Evolutionary conservation across 2,113 vertebrate genomes (phyloP), one percentile per base, ranked within the genome.

Genomic region (Mus spicilegus): DNA sequence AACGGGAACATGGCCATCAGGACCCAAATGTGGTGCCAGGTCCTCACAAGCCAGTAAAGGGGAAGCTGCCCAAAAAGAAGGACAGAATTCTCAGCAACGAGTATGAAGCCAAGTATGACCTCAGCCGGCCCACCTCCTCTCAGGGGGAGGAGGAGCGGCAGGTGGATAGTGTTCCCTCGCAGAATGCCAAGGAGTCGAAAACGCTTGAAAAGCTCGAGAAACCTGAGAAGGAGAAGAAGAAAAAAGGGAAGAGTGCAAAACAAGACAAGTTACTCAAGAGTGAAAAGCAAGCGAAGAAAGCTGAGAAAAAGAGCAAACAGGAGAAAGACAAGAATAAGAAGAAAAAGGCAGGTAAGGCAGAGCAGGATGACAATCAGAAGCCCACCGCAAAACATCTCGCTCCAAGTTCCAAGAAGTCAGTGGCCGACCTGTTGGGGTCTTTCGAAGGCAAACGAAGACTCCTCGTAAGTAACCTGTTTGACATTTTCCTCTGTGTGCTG

Each of bases 371-470:
- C 49, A 99, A 98, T 95, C 97, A 98, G 5, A 99, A 99, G 82
- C 98, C 99, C 56, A 98, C 99, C 3, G 98, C 99, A 80, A 99
- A 98, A 94, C 98, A 98, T 22, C 97, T 98, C 54, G 54, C 98
- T 4, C 98, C 95, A 46, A 95, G 94, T 39, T 98, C 99, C 2
- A 99, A 98, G 92, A 99, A 99, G 97, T 97, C 98, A 0, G 98
- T 99, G 97, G 94, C 97, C 0, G 98, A 98, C 77, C 99, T 99
- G 94, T 98, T 99, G 98, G 99, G 99, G 51, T 99, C 99, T 98
- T 99, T 99, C 98, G 99, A 99, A 98, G 99, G 99, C 98, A 99
- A 99, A 97, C 99, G 99, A 89, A 98, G 99, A 22, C 99, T 99
- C 58, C 98, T 99, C 92, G 99, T 99, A 98, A 99, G 99, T 99